Conservation (phyloP, 2,113 vertebrate genomes). For the Bambusicola thoracicus region DNA sequence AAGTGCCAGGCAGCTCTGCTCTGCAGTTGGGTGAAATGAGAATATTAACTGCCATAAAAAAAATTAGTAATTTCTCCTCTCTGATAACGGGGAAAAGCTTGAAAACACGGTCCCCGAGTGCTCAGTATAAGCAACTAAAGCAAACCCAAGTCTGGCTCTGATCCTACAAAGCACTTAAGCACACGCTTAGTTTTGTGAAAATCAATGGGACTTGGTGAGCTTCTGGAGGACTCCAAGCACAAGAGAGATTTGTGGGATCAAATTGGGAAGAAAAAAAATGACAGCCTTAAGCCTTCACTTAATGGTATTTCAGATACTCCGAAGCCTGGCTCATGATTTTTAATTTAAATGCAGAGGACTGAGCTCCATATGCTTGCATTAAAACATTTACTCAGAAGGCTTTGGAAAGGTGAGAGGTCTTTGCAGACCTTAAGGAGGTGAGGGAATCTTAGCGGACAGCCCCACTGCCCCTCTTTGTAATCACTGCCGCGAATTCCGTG, state of each 20-base stretch:
- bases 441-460: background rate
- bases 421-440: background rate
- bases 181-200: background rate
- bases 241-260: slow-evolving; percentile 33
- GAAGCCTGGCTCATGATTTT: background rate
- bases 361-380: background rate
- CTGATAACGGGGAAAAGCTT: background rate
- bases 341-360: slow-evolving; percentile 2
- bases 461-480: background rate
- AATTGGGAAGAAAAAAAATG: background rate
- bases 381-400: slow-evolving; percentile 5
- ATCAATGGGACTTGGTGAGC: slow-evolving; percentile 26
- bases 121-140: slow-evolving; percentile 19
- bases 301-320: background rate
- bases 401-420: slow-evolving; percentile 6
- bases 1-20: background rate
- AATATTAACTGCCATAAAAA: background rate
- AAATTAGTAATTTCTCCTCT: background rate
- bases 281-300: slow-evolving; percentile 19
- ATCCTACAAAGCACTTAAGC: slow-evolving; percentile 59
- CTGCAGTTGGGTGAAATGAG: background rate
- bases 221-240: slow-evolving; percentile 19
- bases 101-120: background rate
- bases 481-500: background rate
- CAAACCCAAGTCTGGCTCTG: slow-evolving; percentile 12